A percentile compares a stretch with the other conserved stretches of the same genome.
Conservation (phyloP, 2,888 invertebrate genomes). For the Metellina segmentata region DNA sequence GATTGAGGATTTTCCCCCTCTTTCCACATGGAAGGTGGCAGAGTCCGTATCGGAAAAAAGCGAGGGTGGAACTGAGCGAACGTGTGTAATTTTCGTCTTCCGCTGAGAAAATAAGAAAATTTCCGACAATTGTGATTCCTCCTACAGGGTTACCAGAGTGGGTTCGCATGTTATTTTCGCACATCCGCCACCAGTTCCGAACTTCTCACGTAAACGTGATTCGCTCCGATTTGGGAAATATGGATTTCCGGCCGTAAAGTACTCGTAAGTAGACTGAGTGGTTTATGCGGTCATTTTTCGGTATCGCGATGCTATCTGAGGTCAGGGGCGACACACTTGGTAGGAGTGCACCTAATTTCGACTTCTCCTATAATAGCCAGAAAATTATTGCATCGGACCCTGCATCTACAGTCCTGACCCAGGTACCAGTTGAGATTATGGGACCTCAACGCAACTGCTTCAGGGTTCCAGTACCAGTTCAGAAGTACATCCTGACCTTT, state of each 20-base stretch:
- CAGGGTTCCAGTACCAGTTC: no score
- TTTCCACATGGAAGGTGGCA: background rate
- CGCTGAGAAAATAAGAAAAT: slow-evolving; percentile 68
- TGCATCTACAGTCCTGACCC: no score
- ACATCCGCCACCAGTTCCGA: slow-evolving; percentile 61
- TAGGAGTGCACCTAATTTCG: no score
- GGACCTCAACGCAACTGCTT: no score
- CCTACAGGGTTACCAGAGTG: slow-evolving; percentile 51
- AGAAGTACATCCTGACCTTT: no score
- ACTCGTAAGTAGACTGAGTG: slow-evolving; percentile 23
- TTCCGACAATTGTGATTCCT: slow-evolving; percentile 52
- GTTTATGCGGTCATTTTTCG: slow-evolving; percentile 26
- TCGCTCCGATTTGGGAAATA: slow-evolving; percentile 52
- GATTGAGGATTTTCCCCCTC: no score
- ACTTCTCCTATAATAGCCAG: no score
- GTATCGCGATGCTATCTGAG: background rate
- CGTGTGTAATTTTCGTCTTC: slow-evolving; percentile 72
- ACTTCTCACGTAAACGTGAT: slow-evolving; percentile 55
- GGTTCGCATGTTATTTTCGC: slow-evolving; percentile 26
- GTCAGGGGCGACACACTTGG: background rate
- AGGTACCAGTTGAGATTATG: no score
- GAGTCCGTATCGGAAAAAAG: background rate
- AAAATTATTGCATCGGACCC: no score
- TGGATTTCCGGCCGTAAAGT: slow-evolving; percentile 70
- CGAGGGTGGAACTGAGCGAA: background rate